Percentiles rank a stretch among this genome's conserved stretches.
Conservation (phyloP, 2,113 vertebrate genomes). For the Paradisaea rubra region DNA sequence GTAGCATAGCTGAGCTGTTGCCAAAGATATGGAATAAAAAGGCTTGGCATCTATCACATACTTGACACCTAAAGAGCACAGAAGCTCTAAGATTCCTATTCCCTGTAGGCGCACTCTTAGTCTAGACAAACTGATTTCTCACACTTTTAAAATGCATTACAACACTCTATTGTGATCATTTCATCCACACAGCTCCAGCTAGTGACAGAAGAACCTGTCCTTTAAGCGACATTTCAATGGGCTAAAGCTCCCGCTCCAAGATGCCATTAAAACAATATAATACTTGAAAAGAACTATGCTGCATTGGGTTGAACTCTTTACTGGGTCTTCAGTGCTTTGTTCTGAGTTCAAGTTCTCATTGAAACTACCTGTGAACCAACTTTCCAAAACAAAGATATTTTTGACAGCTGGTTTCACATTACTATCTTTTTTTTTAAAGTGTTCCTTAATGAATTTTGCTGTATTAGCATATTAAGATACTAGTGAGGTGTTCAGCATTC, state of each 20-base stretch:
- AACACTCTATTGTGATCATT: constrained; percentile 78
- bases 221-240: constrained; percentile 76
- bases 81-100: constrained; percentile 76
- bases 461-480: constrained; percentile 8
- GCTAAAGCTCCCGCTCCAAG: constrained; percentile 66
- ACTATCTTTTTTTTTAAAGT: background rate
- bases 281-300: constrained; percentile 72
- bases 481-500: background rate
- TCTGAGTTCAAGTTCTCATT: constrained; percentile 59
- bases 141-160: constrained; percentile 78
- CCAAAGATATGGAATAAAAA: constrained; percentile 72
- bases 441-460: constrained; percentile 10
- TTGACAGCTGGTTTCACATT: constrained; percentile 42
- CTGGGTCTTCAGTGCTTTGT: constrained; percentile 62
- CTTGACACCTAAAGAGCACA: constrained; percentile 80
- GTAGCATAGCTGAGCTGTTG: constrained; percentile 65
- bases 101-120: constrained; percentile 70
- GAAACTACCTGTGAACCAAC: constrained; percentile 62
- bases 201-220: constrained; percentile 76
- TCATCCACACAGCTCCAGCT: constrained; percentile 71
- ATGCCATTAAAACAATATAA: constrained; percentile 73
- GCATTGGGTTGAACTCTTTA: constrained; percentile 58
- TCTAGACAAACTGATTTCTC: constrained; percentile 84
- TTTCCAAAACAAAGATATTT: constrained; percentile 53
- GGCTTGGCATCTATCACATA: constrained; percentile 76